phyloP scores from a whole-genome alignment of 2,113 vertebrate genomes.

The Pionites leucogaster region DNA sequence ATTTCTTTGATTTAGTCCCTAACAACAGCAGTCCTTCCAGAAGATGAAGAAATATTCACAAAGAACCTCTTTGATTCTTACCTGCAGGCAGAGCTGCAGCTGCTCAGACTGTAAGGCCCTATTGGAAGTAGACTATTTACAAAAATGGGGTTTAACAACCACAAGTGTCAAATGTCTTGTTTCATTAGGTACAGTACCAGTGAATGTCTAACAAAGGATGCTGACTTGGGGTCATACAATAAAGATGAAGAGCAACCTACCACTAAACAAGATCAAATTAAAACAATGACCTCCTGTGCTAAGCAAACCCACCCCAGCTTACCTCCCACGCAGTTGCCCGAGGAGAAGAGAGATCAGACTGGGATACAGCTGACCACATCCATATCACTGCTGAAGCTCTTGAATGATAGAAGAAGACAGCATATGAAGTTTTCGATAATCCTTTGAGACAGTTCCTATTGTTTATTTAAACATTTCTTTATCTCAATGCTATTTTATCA shows the following conservation, averaged over 20 bases:
- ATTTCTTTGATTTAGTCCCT: not conserved
- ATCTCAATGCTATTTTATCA: not conserved
- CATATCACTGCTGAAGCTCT: not conserved
- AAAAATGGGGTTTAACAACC: not conserved
- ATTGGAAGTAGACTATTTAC: not conserved
- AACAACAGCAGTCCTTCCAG: not conserved
- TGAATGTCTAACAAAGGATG: not conserved
- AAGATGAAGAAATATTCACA: not conserved
- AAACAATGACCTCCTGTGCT: not conserved
- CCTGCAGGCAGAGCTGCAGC: not conserved
- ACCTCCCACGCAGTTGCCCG: accelerated
- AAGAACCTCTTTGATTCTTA: not conserved
- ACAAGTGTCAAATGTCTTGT: not conserved
- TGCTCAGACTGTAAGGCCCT: not conserved
- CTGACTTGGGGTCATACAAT: not conserved
- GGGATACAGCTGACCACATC: not conserved
- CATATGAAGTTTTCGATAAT: not conserved
- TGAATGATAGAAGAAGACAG: not conserved
- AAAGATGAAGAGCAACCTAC: not conserved
- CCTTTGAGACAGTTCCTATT: not conserved
- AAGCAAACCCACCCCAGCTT: not conserved
- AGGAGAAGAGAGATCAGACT: not conserved
- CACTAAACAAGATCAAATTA: not conserved
- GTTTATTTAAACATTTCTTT: not conserved
- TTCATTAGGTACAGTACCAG: not conserved